These are phyloP conservation scores for Melanostigma gelatinosum DNA, from an alignment of 2,113 vertebrate genomes.

Conservation along the genomic window DNA sequence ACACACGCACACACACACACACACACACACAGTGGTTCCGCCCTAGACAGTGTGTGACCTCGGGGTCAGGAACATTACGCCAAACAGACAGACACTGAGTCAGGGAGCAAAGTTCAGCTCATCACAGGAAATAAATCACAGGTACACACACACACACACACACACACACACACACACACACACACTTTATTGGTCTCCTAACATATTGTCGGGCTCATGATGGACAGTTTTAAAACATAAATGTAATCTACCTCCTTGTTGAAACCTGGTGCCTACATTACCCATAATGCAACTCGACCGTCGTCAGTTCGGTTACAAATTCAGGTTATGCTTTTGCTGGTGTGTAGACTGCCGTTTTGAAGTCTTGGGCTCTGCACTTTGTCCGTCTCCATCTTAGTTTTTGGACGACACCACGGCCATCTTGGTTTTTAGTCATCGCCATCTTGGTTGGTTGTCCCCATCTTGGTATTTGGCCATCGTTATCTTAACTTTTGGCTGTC, in stretches of 20 bases:
- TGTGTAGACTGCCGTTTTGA: no score
- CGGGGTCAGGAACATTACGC: conserved; percentile 47
- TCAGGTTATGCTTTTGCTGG: neutral
- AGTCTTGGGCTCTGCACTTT: neutral
- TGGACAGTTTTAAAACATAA: neutral
- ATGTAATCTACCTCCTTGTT: neutral
- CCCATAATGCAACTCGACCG: neutral
- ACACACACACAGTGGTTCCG: conserved; percentile 12
- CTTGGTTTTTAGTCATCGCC: no score
- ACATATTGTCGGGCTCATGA: neutral
- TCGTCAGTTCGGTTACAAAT: neutral
- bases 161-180: neutral
- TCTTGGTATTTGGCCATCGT: no score
- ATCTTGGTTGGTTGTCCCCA: no score
- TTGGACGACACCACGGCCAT: neutral
- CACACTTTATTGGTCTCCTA: neutral
- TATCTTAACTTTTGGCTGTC: no score
- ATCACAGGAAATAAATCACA: conserved; percentile 57
- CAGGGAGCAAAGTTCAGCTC: conserved; percentile 60
- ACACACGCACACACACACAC: conserved; percentile 12
- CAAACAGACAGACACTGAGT: conserved; percentile 57
- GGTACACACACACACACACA: neutral
- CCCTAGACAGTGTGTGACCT: conserved; percentile 54
- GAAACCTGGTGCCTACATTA: neutral
- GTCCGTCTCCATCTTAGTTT: neutral